Base-by-base conservation (phyloP, 2,113 vertebrate species). In the Phyllostomus hastatus region DNA sequence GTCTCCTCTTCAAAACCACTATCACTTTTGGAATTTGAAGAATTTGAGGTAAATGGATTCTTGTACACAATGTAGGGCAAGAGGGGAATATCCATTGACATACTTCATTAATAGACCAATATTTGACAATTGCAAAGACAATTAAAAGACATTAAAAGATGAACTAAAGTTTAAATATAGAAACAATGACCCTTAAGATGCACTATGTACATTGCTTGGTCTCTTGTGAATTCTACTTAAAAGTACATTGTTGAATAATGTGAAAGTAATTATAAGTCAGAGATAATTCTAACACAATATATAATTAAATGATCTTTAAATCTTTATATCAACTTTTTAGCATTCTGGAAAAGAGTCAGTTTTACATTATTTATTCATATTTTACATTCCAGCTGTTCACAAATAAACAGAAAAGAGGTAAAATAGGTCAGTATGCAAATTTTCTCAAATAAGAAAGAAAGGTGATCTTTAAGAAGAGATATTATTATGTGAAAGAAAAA, bases 331-430 rank as follows among this genome's bases (percentile, higher is more conserved):
- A 88, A 66, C 31, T 31, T 92, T 86, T 88, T 81, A 75, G 41
- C 38, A 80, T 82, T 57, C 38, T 90, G 52, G 70, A 80, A 64
- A 38, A 88, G 16, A 28, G 7, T 64, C 28, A 72, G 2, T 80
- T 94, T 95, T 96, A 5, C 46, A 82, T 88, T 85, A 73, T 79
- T 96, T 73, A 86, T 85, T 86, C 19, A 80, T 38, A 76, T 88
- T 94, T 90, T 83, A 20, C 16, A 76, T 93, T 59, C 15, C 14
- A 72, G 35, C 35, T 93, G 1, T 75, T 84, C 22, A 70, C 0
- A 24, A 91, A 81, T 80, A 89, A 85, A 54, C 73, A 85, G 6
- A 70, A 84, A 90, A 66, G 16, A 3, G 15, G 4, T 67, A 79
- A 78, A 88, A 88, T 75, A 94, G 12, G 64, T 66, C n/a, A 91